Evolutionary conservation across 2,113 vertebrate species (phyloP), one percentile per base, ranked within the genome.

Genomic region (Platichthys stellatus): DNA sequence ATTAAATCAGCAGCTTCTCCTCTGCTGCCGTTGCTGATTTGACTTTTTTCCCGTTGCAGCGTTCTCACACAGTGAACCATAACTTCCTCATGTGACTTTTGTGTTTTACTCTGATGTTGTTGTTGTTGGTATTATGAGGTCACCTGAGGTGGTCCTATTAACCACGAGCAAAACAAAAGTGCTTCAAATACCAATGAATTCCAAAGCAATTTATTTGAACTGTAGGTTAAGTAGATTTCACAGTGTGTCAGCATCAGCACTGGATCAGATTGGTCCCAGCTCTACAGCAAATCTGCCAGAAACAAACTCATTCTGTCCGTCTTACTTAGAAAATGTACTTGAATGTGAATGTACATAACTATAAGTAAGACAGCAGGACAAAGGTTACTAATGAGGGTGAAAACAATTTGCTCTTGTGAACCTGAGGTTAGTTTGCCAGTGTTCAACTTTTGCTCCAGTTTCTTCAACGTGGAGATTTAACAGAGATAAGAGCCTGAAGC

Each of bases 401-500:
- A 64, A 74, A 47, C 7, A 57, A 43, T 54, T 9, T 9, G 12
- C 73, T 38, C 61, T 61, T 61, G 53, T 83, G 74, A 79, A 80
- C 61, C 53, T 23, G 26, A 80, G 59, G 24, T 80, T 47, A 63
- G 51, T 54, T 54, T 54, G 51, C 20, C 18, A n/a, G 51, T 3
- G 20, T 54, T n/a, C 13, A 54, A 54, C 51, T 54, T 71, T 8
- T 73, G 54, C 57, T 80, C 77, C 80, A 72, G 81, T 86, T 90
- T 90, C 86, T 86, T 82, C 58, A 62, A 18, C 20, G 68, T 73
- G 28, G 14, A 63, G 70, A 82, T 64, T 21, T 40, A 63, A 84
- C 24, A 77, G 54, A 85, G 83, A 88, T 78, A 85, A 78, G 31
- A 72, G 47, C 67, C 58, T 23, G 28, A 2, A 54, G 82, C 87